Conservation (phyloP, 2,888 invertebrate species). For the Hypselothyrea guttata region DNA sequence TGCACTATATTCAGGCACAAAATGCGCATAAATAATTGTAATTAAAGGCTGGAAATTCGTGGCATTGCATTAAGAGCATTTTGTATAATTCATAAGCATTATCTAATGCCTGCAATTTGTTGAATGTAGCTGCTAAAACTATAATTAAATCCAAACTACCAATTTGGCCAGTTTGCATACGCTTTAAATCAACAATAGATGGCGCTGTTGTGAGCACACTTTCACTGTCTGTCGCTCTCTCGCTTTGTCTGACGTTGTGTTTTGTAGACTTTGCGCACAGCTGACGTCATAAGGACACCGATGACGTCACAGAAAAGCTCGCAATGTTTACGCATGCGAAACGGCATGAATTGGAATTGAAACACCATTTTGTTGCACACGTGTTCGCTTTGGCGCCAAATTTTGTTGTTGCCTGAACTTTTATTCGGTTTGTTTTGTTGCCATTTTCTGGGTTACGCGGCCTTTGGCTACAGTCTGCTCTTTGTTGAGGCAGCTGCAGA, state of each 20-base stretch:
- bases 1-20: not conserved
- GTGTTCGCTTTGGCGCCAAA: conserved; percentile 72
- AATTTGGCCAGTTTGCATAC: too few relatives aligned
- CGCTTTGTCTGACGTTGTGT: not conserved
- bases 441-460: conserved; percentile 69
- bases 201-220: conserved; percentile 18
- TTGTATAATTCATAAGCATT: conserved; percentile 4
- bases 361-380: conserved; percentile 33
- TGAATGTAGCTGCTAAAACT: not conserved
- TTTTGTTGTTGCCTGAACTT: conserved; percentile 44
- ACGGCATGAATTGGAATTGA: conserved; percentile 39
- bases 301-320: conserved; percentile 72
- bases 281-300: conserved; percentile 62
- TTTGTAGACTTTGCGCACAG: conserved; percentile 47
- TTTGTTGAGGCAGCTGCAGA: conserved; percentile 11
- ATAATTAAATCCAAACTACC: too few relatives aligned
- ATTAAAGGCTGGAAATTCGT: not conserved
- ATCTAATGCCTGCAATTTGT: not conserved
- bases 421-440: conserved; percentile 52
- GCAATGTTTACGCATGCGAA: conserved; percentile 59
- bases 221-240: not conserved
- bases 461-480: conserved; percentile 18
- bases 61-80: not conserved
- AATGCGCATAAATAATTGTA: conserved; percentile 8
- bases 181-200: conserved; percentile 18